These are phyloP conservation scores for Babylonia areolata DNA, from an alignment of 1,140 invertebrate genomes.

Conservation along the genomic window DNA sequence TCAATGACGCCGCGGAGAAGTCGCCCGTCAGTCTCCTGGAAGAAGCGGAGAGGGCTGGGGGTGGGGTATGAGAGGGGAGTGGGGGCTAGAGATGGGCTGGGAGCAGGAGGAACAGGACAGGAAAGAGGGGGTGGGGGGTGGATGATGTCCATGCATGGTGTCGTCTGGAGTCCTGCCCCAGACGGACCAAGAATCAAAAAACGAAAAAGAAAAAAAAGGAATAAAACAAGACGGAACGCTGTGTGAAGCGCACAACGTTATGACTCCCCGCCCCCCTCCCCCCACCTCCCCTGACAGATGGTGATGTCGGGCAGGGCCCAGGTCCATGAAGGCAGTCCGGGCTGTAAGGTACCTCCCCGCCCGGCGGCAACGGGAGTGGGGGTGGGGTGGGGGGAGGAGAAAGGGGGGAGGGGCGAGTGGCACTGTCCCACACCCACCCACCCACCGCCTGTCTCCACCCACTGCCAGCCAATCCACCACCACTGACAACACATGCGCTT, in stretches of 20 bases:
- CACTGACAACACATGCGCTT: no score
- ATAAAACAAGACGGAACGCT: not conserved
- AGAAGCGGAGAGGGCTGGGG: not conserved
- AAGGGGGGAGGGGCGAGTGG: no score
- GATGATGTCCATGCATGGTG: not conserved
- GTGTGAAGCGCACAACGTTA: not conserved
- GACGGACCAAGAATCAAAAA: not conserved
- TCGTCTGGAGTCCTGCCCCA: conserved; percentile 32
- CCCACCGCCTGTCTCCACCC: no score
- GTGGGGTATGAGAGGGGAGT: not conserved
- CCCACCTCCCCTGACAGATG: no score
- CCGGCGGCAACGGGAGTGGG: no score
- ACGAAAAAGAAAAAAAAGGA: not conserved
- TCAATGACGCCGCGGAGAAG: not conserved
- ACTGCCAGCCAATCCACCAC: no score
- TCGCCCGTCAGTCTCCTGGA: not conserved
- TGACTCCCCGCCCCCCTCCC: not conserved
- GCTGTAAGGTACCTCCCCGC: no score
- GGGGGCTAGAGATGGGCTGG: not conserved
- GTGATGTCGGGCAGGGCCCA: no score
- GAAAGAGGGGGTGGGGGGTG: not conserved
- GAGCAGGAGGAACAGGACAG: no score
- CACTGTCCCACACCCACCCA: no score
- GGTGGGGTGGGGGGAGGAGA: no score
- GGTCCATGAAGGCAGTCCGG: not conserved